phyloP scores from a whole-genome alignment of 1,140 invertebrate genomes.

The Orchestia grillus region DNA sequence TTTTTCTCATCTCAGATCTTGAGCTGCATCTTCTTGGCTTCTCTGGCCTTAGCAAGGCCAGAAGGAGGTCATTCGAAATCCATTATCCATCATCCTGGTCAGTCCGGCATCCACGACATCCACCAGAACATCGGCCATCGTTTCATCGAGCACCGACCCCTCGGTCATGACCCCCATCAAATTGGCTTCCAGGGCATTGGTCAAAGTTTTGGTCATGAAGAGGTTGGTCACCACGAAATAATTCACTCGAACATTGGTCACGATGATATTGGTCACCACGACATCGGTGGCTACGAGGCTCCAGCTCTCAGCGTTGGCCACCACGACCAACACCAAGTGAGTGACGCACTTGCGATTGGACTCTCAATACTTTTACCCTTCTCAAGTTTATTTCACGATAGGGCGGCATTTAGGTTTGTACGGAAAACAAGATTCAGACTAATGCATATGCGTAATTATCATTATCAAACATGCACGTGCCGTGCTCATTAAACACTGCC shows the following conservation, averaged over 20 bases:
- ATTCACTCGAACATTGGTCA: background rate
- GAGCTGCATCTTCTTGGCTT: slow-evolving; percentile 13
- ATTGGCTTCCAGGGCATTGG: background rate
- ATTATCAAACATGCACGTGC: too few relatives aligned
- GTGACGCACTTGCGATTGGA: background rate
- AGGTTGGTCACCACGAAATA: slow-evolving; percentile 50
- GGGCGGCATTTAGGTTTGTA: too few relatives aligned
- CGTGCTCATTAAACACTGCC: too few relatives aligned
- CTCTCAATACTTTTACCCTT: too few relatives aligned
- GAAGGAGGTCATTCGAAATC: slow-evolving; percentile 17
- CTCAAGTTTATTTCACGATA: too few relatives aligned
- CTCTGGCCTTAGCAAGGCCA: slow-evolving; percentile 32
- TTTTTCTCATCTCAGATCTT: background rate
- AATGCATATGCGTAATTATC: too few relatives aligned
- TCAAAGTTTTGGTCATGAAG: slow-evolving; percentile 69
- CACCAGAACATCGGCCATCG: slow-evolving; percentile 14
- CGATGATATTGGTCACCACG: background rate
- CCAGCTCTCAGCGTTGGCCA: background rate
- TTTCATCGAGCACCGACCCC: background rate
- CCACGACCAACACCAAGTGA: background rate
- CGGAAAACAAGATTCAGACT: too few relatives aligned
- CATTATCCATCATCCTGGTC: slow-evolving; percentile 29
- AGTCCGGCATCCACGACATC: background rate
- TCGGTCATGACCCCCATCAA: background rate
- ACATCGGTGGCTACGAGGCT: slow-evolving; percentile 3